These are phyloP conservation scores for Columba guinea DNA, from an alignment of 2,797 vertebrate genomes.

Conservation along the genomic window DNA sequence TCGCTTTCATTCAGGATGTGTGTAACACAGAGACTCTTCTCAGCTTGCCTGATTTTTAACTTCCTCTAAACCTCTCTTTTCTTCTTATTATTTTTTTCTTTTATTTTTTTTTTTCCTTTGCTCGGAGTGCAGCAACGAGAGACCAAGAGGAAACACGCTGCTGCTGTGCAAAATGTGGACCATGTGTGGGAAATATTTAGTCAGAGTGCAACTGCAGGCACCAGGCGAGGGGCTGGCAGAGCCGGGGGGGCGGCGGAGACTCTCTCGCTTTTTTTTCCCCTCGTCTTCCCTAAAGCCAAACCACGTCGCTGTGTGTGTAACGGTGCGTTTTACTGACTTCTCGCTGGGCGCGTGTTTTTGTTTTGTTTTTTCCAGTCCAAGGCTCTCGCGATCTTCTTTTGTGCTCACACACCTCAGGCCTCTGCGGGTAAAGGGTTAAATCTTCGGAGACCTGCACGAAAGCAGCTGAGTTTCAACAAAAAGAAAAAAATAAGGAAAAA, in stretches of 20 bases:
- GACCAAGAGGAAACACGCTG: slow-evolving; percentile 76
- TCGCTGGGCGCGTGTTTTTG: background rate
- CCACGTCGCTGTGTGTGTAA: slow-evolving; percentile 8
- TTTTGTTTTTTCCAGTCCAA: background rate
- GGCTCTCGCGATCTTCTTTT: background rate
- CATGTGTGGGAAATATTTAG: slow-evolving; percentile 77
- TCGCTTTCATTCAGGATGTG: slow-evolving; percentile 61
- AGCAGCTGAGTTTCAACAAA: slow-evolving; percentile 58
- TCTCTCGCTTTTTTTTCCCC: rapidly evolving
- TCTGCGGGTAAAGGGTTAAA: slow-evolving; percentile 67
- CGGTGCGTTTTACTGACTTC: slow-evolving; percentile 41
- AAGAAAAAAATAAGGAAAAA: background rate
- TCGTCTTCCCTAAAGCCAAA: slow-evolving; percentile 9
- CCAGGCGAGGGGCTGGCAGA: slow-evolving; percentile 16
- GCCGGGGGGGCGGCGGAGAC: background rate
- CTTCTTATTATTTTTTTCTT: background rate
- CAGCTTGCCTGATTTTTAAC: slow-evolving; percentile 70
- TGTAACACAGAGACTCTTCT: slow-evolving; percentile 52
- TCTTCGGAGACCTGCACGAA: slow-evolving; percentile 27
- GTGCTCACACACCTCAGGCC: slow-evolving; percentile 37
- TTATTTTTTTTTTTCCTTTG: background rate
- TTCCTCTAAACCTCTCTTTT: slow-evolving; percentile 66
- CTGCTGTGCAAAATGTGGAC: slow-evolving; percentile 79
- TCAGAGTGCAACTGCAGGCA: slow-evolving; percentile 68
- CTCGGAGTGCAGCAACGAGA: slow-evolving; percentile 70